phyloP scores from a whole-genome alignment of 2,113 vertebrate species.

The Takifugu bimaculatus region DNA sequence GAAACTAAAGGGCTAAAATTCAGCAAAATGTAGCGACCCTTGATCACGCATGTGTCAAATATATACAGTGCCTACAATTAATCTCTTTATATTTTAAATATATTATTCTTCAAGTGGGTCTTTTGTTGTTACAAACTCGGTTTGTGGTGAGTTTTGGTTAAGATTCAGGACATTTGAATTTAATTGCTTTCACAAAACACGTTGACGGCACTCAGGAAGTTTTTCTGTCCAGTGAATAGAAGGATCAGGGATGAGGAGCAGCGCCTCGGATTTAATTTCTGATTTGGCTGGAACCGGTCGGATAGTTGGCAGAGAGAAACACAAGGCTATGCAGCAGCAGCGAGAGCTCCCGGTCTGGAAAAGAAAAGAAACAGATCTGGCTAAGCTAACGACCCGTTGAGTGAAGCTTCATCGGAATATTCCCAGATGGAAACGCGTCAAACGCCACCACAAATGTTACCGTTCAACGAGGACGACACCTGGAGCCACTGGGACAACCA shows the following conservation, averaged over 20 bases:
- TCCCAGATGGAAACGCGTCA: not conserved
- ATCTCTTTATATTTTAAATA: too few species aligned
- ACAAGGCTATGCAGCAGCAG: constrained; percentile 87
- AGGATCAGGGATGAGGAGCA: not conserved
- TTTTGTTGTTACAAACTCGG: not conserved
- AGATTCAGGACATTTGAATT: not conserved
- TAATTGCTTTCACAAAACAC: not conserved
- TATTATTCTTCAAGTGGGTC: not conserved
- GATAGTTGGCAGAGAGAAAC: constrained; percentile 85
- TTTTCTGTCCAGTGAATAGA: constrained; percentile 1
- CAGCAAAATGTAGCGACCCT: too few species aligned
- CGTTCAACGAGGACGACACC: constrained; percentile 81
- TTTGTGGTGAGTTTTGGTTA: not conserved
- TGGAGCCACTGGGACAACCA: constrained; percentile 89
- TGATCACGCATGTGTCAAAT: too few species aligned
- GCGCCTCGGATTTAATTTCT: constrained; percentile 45
- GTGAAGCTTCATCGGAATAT: not conserved
- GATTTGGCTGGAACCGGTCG: constrained; percentile 10
- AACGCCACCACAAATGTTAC: constrained; percentile 54
- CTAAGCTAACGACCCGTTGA: too few species aligned
- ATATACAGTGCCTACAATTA: too few species aligned
- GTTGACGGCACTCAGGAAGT: constrained; percentile 25
- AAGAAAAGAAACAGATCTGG: not conserved
- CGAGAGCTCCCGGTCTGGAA: constrained; percentile 83
- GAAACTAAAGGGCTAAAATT: too few species aligned